Evolutionary conservation across 2,113 vertebrate genomes (phyloP).

Genomic region (Rhipidura dahli): DNA sequence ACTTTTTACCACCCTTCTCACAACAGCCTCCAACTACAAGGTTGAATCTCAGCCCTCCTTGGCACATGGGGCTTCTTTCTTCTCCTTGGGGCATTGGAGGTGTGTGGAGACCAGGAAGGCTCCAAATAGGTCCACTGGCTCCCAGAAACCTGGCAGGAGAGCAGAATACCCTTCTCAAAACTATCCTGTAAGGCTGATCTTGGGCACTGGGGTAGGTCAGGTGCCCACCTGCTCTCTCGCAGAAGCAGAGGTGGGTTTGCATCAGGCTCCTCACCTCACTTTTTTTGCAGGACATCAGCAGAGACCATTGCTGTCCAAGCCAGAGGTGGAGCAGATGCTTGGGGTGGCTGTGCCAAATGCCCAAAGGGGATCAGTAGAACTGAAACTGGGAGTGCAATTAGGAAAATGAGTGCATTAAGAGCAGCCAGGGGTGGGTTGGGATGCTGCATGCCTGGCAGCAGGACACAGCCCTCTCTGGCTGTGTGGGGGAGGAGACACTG

Average conservation of each 20-base stretch:
- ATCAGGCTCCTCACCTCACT: not conserved
- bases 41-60: not conserved
- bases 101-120: not conserved
- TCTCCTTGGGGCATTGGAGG: not conserved
- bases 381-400: not conserved
- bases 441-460: accelerated
- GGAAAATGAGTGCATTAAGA: not conserved
- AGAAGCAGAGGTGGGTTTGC: not conserved
- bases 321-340: not conserved
- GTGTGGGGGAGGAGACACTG: not conserved
- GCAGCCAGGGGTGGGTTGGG: not conserved
- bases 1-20: not conserved
- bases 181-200: not conserved
- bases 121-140: not conserved
- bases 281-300: not conserved
- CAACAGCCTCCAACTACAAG: not conserved
- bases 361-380: not conserved
- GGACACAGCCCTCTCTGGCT: not conserved
- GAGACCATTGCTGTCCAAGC: not conserved
- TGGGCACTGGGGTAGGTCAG: not conserved
- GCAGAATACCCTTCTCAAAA: not conserved
- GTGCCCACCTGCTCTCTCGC: not conserved
- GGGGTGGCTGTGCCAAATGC: not conserved
- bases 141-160: not conserved
- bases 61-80: not conserved